A percentile compares a stretch with the other conserved stretches of the same genome.
phyloP scores from a whole-genome alignment of 2,888 invertebrate species.

The Dastarcus helophoroides region DNA sequence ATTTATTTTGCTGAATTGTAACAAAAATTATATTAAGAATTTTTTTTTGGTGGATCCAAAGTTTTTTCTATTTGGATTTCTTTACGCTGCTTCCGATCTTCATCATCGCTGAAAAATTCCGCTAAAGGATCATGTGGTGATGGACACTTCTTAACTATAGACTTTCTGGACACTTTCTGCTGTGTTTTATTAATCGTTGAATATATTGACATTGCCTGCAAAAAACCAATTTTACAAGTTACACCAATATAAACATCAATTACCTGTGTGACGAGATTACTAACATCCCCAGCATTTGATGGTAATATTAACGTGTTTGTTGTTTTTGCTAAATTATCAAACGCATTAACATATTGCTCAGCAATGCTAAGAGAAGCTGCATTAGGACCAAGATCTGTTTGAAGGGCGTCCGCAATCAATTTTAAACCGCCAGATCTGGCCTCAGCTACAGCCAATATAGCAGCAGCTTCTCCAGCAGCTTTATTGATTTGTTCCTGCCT shows the following conservation, averaged over 20 bases:
- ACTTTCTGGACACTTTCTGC: slow-evolving; percentile 8
- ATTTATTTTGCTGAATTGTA: too few species aligned
- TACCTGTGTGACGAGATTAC: slow-evolving; percentile 71
- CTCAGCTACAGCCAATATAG: slow-evolving; percentile 80
- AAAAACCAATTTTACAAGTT: slow-evolving; percentile 14
- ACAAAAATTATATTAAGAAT: too few species aligned
- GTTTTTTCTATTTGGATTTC: slow-evolving; percentile 10
- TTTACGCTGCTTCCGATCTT: slow-evolving; percentile 25
- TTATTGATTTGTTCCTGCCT: slow-evolving; percentile 89
- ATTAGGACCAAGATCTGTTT: slow-evolving; percentile 54
- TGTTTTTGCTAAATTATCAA: slow-evolving; percentile 83
- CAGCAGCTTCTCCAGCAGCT: slow-evolving; percentile 85
- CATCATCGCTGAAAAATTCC: slow-evolving; percentile 36
- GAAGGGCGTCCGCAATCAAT: slow-evolving; percentile 59
- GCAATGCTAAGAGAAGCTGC: slow-evolving; percentile 89
- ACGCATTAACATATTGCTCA: slow-evolving; percentile 92
- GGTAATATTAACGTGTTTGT: slow-evolving; percentile 93
- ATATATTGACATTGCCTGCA: slow-evolving; percentile 53
- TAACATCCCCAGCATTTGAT: slow-evolving; percentile 73
- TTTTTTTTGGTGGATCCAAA: not conserved
- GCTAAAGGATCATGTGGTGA: slow-evolving; percentile 26
- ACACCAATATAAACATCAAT: slow-evolving; percentile 11
- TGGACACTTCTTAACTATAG: slow-evolving; percentile 5
- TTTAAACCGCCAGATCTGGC: slow-evolving; percentile 79
- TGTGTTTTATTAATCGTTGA: slow-evolving; percentile 40